Evolutionary conservation across 2,797 vertebrate species (phyloP), one percentile per base, ranked within the genome.

Genomic region (Ciconia nigra): DNA sequence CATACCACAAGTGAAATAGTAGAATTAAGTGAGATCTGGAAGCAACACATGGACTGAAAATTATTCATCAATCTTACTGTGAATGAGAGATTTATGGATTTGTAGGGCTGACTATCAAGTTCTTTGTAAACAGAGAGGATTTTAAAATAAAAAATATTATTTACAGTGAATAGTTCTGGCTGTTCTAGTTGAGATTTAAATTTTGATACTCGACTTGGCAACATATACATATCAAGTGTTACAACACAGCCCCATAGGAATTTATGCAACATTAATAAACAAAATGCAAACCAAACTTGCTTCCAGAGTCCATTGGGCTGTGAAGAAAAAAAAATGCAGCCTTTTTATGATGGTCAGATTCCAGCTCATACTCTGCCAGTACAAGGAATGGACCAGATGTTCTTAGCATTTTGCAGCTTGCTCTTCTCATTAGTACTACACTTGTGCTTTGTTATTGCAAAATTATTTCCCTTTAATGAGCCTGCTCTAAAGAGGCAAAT

Each of bases 401-500:
- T 89, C 71, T 42, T 47, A 67, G 51, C 47, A 54, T 89, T 94
- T 82, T 96, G 71, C 74, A 90, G 42, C 51, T 83, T 95, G 44
- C 51, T 72, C 26, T 93, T 85, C 80, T 96, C 61, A 78, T 96
- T 95, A 93, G 54, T 69, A 62, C 54, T 83, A 58, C 55, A 65
- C 47, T 96, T 84, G 52, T 82, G 63, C 81, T 95, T 94, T 93
- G 71, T 89, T 91, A 46, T 44, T 93, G 67, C 66, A 88, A 58
- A 83, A 83, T 93, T 89, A 95, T 92, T 96, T 89, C 70, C 57
- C 33, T 74, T 83, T 97, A 94, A 96, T 95, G 91, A 95, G 70
- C 46, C 44, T 91, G 29, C 59, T 90, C 57, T 94, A 83, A 94
- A 87, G 73, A 94, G 69, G 84, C 51, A 85, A 86, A 93, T 84